Base-by-base conservation (phyloP, 2,888 invertebrate species). In the Ornithoptera priamus region DNA sequence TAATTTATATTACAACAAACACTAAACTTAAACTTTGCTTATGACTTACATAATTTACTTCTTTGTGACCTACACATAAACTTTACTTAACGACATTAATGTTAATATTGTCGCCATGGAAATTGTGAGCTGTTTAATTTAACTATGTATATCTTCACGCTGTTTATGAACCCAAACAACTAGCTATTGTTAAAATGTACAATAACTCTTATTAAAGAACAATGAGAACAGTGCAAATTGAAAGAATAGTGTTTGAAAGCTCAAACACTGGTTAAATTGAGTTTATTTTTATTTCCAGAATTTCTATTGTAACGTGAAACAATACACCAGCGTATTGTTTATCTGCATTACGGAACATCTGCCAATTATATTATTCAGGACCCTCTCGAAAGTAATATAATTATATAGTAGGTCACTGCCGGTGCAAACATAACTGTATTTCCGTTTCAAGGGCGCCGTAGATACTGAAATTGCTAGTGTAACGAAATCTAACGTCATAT, bases 241-340 rank as follows among this genome's bases (percentile, higher is more conserved):
- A 60, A 60, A 66, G 53, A 66, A 66, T 66, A 36, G 60, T 66
- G 66, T 66, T 66, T 60, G 50, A 42, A 53, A 46, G 57, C 60
- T 60, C 66, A 60, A 66, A 66, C 66, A 61, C 66, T 59, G 66
- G 66, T 66, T 17, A 60, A 66, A 66, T 60, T 66, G 66, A 66
- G 36, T 66, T 66, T 60, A 50, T 66, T 66, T 66, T 60, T 60
- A 58, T 66, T 22, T 66, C 36, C 46, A 60, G 60, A 60, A 66
- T 66, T 60, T 36, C 66, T 46, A 66, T 66, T 66, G 60, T 66
- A 53, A n/a, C 18, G 60, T 61, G 10, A 61, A 60, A 66, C 66
- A 66, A 66, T 66, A 50, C 60, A 42, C 60, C 50, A 36, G 60
- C 53, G 66, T 60, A 66, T 66, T 66, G 66, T 66, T 66, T 66